Evolutionary conservation across 2,113 vertebrate species (phyloP).

Genomic region (Phaethon lepturus): DNA sequence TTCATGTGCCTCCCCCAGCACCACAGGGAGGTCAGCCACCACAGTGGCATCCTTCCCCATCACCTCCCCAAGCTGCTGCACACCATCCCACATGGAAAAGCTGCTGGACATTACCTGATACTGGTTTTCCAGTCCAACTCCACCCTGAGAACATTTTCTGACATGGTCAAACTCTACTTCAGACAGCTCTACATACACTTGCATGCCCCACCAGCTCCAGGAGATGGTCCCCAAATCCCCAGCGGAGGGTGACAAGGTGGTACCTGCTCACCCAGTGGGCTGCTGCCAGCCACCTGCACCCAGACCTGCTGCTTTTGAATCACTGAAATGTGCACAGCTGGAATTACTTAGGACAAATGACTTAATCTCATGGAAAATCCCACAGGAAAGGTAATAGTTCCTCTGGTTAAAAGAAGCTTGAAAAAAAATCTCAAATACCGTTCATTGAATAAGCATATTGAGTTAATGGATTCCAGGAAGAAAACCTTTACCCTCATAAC

Average conservation of each 20-base stretch:
- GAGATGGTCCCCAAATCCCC: neutral
- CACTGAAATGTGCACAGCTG: neutral
- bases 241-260: accelerated
- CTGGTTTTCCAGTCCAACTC: neutral
- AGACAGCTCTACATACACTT: neutral
- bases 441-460: neutral
- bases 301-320: neutral
- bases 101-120: neutral
- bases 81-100: neutral
- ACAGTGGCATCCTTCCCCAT: neutral
- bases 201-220: neutral
- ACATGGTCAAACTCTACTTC: neutral
- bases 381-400: neutral
- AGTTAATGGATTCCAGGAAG: neutral
- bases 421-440: neutral
- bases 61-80: neutral
- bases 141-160: neutral
- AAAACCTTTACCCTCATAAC: neutral
- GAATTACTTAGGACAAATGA: neutral
- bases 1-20: neutral
- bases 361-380: neutral
- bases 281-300: neutral
- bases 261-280: neutral
- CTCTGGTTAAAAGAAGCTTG: neutral
- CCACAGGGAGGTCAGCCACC: neutral